Evolutionary conservation across 92 coral and sea anemone genomes (phyloP).

Genomic region (Epizoanthus fatuus): DNA sequence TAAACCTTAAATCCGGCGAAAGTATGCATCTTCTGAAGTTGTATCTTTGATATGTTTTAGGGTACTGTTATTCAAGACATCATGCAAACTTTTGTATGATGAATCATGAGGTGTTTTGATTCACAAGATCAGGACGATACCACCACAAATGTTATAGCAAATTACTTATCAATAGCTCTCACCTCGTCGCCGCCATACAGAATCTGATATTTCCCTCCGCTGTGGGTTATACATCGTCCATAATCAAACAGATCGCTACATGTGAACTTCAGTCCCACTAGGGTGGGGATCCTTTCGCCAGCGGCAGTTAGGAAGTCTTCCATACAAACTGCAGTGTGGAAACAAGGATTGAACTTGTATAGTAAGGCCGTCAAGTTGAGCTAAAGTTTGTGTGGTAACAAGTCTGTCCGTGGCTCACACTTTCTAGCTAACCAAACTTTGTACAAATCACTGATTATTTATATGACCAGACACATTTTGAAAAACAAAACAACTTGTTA

Average conservation of each 20-base stretch:
- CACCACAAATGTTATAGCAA: no score
- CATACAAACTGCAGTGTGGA: slow-evolving; percentile 56
- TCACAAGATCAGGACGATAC: no score
- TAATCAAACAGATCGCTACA: slow-evolving; percentile 66
- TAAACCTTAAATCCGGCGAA: no score
- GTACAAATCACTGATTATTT: no score
- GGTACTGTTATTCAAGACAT: no score
- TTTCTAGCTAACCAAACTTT: no score
- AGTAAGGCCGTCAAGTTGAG: not conserved
- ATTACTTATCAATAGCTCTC: not conserved
- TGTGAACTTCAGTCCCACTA: slow-evolving; percentile 76
- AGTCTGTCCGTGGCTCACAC: no score
- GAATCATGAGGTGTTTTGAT: no score
- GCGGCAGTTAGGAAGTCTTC: slow-evolving; percentile 81
- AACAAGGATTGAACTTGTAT: no score
- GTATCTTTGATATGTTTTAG: no score
- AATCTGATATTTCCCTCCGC: slow-evolving; percentile 63
- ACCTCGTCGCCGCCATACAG: slow-evolving; percentile 84
- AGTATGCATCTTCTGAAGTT: no score
- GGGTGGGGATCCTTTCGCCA: slow-evolving; percentile 70
- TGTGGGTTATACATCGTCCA: slow-evolving; percentile 65
- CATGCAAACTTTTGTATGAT: no score
- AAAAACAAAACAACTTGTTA: not conserved
- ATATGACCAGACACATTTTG: not conserved
- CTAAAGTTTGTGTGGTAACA: not conserved